Conservation (phyloP, 2,797 vertebrate genomes). For the Micrastur ruficollis region DNA sequence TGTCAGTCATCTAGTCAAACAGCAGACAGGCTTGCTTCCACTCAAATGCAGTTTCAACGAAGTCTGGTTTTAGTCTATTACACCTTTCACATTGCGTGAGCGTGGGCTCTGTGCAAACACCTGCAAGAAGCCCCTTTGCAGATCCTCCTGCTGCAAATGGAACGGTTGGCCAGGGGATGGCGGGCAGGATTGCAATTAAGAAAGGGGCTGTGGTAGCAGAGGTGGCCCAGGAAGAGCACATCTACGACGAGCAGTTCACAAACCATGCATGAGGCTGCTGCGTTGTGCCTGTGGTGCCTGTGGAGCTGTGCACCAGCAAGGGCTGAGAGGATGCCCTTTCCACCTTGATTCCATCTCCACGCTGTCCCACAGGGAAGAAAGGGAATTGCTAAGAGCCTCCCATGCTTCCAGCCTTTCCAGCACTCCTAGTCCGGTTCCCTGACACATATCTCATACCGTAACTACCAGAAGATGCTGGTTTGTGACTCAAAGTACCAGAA, state of each 20-base stretch:
- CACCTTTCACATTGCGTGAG: fast-evolving
- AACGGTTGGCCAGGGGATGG: not conserved
- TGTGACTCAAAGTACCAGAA: not conserved
- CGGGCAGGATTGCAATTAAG: fast-evolving
- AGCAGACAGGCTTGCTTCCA: not conserved
- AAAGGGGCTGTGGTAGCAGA: not conserved
- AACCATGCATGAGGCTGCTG: fast-evolving
- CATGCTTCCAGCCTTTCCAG: fast-evolving
- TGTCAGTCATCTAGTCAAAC: slow-evolving; percentile 5
- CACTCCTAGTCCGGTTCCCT: not conserved
- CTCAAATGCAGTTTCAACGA: not conserved
- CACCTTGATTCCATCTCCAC: fast-evolving
- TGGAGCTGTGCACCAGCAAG: not conserved
- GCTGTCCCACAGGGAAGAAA: not conserved
- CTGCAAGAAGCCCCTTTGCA: not conserved
- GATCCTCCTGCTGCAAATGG: not conserved
- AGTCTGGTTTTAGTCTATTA: not conserved
- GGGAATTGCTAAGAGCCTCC: not conserved
- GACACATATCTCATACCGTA: not conserved
- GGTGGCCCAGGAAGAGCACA: not conserved
- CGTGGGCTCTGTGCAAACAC: not conserved
- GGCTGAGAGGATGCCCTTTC: not conserved
- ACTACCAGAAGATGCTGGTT: not conserved
- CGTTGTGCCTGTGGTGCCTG: not conserved
- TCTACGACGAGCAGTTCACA: fast-evolving